Evolutionary conservation across 2,888 invertebrate species (phyloP).

Genomic region (Diarsia rubi): DNA sequence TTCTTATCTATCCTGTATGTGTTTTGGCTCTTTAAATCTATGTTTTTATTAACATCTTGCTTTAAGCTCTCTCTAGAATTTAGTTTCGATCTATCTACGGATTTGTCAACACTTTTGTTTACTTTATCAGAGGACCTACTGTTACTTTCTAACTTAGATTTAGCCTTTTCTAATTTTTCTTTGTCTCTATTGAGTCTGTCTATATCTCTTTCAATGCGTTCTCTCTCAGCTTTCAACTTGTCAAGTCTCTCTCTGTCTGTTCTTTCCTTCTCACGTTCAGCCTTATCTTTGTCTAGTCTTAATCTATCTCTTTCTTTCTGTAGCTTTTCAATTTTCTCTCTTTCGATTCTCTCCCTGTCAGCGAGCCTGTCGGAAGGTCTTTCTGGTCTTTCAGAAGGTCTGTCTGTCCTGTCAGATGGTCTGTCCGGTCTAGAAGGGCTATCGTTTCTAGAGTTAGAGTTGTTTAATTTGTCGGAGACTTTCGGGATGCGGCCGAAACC

Average conservation of each 20-base stretch:
- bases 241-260: slow-evolving; percentile 83
- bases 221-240: slow-evolving; percentile 84
- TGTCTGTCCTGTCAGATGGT: slow-evolving; percentile 60
- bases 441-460: slow-evolving; percentile 70
- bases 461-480: slow-evolving; percentile 80
- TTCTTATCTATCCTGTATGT: slow-evolving; percentile 89
- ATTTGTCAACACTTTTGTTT: slow-evolving; percentile 72
- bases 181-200: slow-evolving; percentile 82
- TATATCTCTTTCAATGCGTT: slow-evolving; percentile 85
- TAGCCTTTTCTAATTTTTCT: slow-evolving; percentile 84
- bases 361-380: slow-evolving; percentile 64
- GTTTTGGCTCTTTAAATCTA: slow-evolving; percentile 87
- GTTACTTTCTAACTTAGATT: slow-evolving; percentile 80
- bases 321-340: slow-evolving; percentile 72
- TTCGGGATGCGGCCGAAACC: slow-evolving; percentile 90
- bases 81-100: slow-evolving; percentile 77
- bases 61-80: slow-evolving; percentile 74
- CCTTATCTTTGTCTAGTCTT: slow-evolving; percentile 69
- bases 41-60: slow-evolving; percentile 79
- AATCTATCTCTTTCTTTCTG: slow-evolving; percentile 70
- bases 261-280: slow-evolving; percentile 78
- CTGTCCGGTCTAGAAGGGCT: slow-evolving; percentile 67
- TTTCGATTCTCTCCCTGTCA: slow-evolving; percentile 74
- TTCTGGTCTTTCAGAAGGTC: slow-evolving; percentile 68
- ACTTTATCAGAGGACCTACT: slow-evolving; percentile 71